Evolutionary conservation across 2,888 invertebrate species (phyloP), one percentile per base, ranked within the genome.

Genomic region (Eilema sororculum): DNA sequence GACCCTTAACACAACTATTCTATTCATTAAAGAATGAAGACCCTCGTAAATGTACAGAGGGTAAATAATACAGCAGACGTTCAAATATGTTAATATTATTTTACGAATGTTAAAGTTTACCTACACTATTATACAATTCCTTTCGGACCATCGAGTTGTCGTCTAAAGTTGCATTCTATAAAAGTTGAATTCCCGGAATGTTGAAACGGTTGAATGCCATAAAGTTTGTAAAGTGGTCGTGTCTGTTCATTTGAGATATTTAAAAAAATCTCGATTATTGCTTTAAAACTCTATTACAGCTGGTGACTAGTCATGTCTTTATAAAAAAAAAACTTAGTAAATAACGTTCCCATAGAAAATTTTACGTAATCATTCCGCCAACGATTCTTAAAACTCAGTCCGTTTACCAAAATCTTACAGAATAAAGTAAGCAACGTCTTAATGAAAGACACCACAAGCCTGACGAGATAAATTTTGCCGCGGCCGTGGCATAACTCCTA

Each of bases 1-100:
- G 30, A 58, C 62, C 24, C 52, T 69, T 30, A 58, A 46, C 16
- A 52, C 59, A 59, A 37, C 8, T 67, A 67, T 46, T 59, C n/a
- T 52, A 41, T 46, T 13, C 25, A 28, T 10, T 41, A 20, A 58
- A n/a, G 24, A 65, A 24, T 57, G 16, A 58, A 58, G 3, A 46
- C 41, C 9, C 20, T 25, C 22, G 8, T 24, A 24, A 41, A 22
- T 22, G 56, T 24, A 56, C 22, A 22, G n/a, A n/a, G n/a, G n/a
- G 1, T n/a, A 0, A 57, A 57, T 57, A 6, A 20, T 20, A 5
- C 16, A 20, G 6, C 20, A 46, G 16, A 20, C 20, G 5, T 46
- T 20, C 16, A 20, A 46, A 20, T 46, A 13, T 20, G 41, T 41
- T 41, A 41, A 16, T 41, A 16, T 41, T 16, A 41, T 41, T 41